These are phyloP conservation scores for western clawed frog (Xenopus tropicalis) DNA, from an alignment of 2,113 vertebrate species.

Conservation along the genomic window DNA sequence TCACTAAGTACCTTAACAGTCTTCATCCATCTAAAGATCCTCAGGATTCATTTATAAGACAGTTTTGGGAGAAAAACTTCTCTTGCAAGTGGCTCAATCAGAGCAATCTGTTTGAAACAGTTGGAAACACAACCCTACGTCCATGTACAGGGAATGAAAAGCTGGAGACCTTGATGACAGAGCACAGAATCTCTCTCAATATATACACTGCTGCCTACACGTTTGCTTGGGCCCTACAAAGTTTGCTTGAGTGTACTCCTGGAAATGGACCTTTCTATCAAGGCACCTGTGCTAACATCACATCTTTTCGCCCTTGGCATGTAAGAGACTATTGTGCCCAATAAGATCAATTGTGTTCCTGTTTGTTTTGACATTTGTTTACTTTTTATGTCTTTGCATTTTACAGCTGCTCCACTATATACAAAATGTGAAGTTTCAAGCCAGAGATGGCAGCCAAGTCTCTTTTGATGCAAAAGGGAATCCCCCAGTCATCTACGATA, in stretches of 20 bases:
- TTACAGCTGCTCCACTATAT: conserved; percentile 13
- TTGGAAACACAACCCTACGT: background rate
- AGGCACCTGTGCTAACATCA: background rate
- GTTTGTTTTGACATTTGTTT: background rate
- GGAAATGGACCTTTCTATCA: background rate
- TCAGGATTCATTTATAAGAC: background rate
- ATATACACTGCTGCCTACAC: background rate
- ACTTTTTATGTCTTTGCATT: background rate
- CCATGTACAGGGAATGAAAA: conserved; percentile 28
- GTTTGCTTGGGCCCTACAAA: background rate
- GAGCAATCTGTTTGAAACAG: background rate
- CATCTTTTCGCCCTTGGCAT: conserved; percentile 10
- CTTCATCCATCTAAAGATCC: background rate
- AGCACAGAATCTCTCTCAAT: background rate
- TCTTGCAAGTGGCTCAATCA: conserved; percentile 27
- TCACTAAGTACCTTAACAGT: background rate
- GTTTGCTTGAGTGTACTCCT: background rate
- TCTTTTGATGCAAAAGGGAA: conserved; percentile 29
- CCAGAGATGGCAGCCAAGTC: conserved; percentile 7
- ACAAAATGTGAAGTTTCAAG: background rate
- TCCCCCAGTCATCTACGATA: background rate
- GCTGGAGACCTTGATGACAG: background rate
- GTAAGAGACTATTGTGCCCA: background rate
- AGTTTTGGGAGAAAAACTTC: conserved; percentile 40
- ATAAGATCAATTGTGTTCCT: background rate